These are phyloP conservation scores for Phalera bucephala DNA, from an alignment of 2,888 invertebrate species.

Conservation along the genomic window DNA sequence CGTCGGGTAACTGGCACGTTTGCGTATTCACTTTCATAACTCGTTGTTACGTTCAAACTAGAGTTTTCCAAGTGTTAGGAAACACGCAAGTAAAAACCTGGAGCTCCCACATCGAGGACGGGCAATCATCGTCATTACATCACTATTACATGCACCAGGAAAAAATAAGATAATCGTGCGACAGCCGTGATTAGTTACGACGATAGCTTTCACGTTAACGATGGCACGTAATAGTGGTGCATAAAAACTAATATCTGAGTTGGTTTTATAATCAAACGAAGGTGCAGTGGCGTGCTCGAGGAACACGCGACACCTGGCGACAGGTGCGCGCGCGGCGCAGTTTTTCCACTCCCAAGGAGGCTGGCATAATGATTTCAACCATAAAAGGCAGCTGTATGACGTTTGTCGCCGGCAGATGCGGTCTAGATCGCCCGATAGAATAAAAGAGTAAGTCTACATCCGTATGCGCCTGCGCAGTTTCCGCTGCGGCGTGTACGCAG, in stretches of 20 bases:
- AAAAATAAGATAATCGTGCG: constrained; percentile 58
- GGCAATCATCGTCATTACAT: constrained; percentile 63
- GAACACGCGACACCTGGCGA: constrained; percentile 61
- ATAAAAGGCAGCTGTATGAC: constrained; percentile 71
- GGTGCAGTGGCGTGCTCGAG: constrained; percentile 19
- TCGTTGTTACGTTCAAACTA: constrained; percentile 70
- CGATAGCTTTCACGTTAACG: constrained; percentile 62
- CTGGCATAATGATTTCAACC: constrained; percentile 56
- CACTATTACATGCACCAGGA: constrained; percentile 46
- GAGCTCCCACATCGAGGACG: constrained; percentile 71
- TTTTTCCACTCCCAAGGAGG: constrained; percentile 47
- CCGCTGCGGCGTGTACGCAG: constrained; percentile 63
- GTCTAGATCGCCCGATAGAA: constrained; percentile 76
- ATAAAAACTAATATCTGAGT: constrained; percentile 35
- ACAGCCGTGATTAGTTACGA: constrained; percentile 54
- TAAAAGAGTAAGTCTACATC: constrained; percentile 76
- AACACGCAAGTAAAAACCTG: constrained; percentile 66
- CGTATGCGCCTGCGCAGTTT: constrained; percentile 67
- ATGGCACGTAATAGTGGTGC: constrained; percentile 44
- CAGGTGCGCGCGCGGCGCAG: constrained; percentile 67
- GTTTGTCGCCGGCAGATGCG: constrained; percentile 76
- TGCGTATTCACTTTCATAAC: constrained; percentile 77
- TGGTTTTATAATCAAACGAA: constrained; percentile 23
- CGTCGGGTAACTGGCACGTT: constrained; percentile 58
- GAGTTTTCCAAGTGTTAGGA: constrained; percentile 76